phyloP scores from a whole-genome alignment of 1,140 invertebrate species.

The Meloidogyne chitwoodi region DNA sequence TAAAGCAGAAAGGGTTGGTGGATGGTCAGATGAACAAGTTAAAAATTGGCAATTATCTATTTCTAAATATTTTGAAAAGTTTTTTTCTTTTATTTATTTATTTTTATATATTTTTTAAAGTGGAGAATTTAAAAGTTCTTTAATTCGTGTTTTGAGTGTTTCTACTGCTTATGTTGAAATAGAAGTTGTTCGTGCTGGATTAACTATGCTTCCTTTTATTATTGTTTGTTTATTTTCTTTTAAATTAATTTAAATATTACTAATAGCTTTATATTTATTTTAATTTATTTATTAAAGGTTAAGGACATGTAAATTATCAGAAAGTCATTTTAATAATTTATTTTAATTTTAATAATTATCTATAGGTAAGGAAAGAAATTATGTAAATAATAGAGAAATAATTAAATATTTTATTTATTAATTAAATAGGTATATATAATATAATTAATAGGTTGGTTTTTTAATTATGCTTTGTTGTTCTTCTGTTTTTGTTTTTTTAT shows the following conservation, averaged over 20 bases:
- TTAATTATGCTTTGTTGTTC: slow-evolving; percentile 46
- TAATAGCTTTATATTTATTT: no score
- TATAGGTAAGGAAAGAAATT: no score
- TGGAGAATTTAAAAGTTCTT: slow-evolving; percentile 23
- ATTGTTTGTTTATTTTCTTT: neutral
- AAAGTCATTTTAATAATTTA: no score
- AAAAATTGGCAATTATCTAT: slow-evolving; percentile 43
- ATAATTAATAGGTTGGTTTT: slow-evolving; percentile 34
- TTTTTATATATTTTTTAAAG: neutral
- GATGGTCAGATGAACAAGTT: slow-evolving; percentile 37
- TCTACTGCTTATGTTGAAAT: slow-evolving; percentile 32
- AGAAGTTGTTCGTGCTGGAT: slow-evolving; percentile 43
- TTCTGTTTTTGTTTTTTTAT: slow-evolving; percentile 37
- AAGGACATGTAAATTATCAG: no score
- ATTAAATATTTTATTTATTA: no score
- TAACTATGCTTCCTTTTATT: slow-evolving; percentile 46
- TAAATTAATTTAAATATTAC: neutral
- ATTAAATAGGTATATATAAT: no score
- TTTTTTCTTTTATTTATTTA: slow-evolving; percentile 2
- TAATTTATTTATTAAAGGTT: no score
- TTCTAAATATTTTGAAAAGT: slow-evolving; percentile 39
- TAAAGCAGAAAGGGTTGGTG: slow-evolving; percentile 39
- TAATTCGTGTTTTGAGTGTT: slow-evolving; percentile 31
- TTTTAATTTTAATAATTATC: no score
- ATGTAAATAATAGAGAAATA: no score